Evolutionary conservation across 2,113 vertebrate species (phyloP).

Genomic region (Rhagologus leucostigma): DNA sequence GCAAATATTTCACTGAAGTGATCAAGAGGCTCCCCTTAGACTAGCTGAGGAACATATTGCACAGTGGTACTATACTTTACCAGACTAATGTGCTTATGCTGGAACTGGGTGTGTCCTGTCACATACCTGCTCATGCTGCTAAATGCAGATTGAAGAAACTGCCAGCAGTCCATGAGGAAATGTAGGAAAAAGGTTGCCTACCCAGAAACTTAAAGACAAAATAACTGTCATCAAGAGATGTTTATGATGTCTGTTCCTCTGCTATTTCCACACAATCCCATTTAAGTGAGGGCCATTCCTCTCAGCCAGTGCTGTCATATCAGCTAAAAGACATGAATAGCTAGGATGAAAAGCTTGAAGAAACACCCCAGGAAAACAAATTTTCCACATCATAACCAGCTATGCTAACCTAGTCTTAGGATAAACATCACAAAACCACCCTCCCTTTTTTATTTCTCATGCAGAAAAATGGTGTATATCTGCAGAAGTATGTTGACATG

Average conservation of each 20-base stretch:
- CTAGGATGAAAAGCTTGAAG: neutral
- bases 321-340: neutral
- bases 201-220: neutral
- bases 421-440: neutral
- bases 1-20: neutral
- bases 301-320: neutral
- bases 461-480: neutral
- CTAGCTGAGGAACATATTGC: neutral
- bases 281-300: neutral
- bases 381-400: neutral
- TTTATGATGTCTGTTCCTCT: neutral
- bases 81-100: neutral
- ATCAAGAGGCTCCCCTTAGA: neutral
- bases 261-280: neutral
- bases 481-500: neutral
- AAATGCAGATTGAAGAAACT: neutral
- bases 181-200: neutral
- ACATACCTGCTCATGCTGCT: neutral
- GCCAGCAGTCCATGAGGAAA: neutral
- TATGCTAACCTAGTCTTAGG: neutral
- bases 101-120: neutral
- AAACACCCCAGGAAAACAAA: neutral
- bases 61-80: neutral
- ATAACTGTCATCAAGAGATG: neutral
- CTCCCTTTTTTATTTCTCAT: neutral